These are phyloP conservation scores for Scatophagus argus DNA, from an alignment of 2,113 vertebrate species.

Conservation along the genomic window DNA sequence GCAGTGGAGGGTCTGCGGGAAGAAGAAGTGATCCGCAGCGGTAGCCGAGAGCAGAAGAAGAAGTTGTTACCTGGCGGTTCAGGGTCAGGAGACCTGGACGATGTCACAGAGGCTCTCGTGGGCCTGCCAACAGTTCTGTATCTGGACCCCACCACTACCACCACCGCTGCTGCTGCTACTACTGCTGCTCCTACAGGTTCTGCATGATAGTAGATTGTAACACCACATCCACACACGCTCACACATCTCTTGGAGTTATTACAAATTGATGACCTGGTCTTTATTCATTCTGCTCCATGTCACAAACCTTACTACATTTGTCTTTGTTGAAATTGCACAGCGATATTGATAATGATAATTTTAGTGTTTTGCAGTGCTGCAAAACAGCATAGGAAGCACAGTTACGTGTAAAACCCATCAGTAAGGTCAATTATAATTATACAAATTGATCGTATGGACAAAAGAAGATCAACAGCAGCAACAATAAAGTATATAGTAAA, in stretches of 20 bases:
- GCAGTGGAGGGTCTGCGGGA: constrained; percentile 78
- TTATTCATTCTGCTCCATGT: no score
- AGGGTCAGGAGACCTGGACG: constrained; percentile 79
- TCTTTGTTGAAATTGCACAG: no score
- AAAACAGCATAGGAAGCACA: neutral
- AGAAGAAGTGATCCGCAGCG: constrained; percentile 81
- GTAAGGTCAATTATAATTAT: no score
- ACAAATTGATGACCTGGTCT: no score
- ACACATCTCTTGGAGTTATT: no score
- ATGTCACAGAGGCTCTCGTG: constrained; percentile 69
- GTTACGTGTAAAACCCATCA: neutral
- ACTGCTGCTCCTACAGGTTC: constrained; percentile 59
- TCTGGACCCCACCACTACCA: constrained; percentile 61
- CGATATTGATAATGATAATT: no score
- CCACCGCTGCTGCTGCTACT: constrained; percentile 4
- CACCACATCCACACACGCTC: neutral
- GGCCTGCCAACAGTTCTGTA: constrained; percentile 76
- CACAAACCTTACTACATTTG: no score
- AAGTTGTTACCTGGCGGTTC: constrained; percentile 73
- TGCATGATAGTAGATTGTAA: neutral
- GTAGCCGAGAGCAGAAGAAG: constrained; percentile 78
- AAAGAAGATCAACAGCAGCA: no score
- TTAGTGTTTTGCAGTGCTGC: neutral
- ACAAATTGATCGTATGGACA: neutral
- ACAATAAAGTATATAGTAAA: no score